Conservation (phyloP, 2,113 vertebrate genomes). For the Zosterops lateralis region DNA sequence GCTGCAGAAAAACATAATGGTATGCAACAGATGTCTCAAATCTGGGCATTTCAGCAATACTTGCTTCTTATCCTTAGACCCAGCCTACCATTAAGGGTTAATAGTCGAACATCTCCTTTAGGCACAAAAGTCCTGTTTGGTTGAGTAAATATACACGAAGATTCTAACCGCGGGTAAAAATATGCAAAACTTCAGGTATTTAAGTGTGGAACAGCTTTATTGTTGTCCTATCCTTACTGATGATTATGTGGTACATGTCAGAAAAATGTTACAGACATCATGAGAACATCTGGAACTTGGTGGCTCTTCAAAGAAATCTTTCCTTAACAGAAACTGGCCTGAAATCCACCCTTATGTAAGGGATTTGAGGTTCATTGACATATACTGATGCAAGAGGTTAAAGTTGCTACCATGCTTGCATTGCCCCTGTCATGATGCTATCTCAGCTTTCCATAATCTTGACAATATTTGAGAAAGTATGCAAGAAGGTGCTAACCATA, state of each 20-base stretch:
- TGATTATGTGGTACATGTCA: not conserved
- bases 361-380: not conserved
- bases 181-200: not conserved
- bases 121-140: not conserved
- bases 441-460: not conserved
- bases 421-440: not conserved
- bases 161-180: not conserved
- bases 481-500: not conserved
- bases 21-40: not conserved
- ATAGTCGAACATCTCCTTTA: not conserved
- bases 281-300: not conserved
- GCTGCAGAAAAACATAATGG: not conserved
- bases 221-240: not conserved
- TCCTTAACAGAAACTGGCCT: not conserved
- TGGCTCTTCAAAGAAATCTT: not conserved
- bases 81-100: not conserved
- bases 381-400: not conserved
- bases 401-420: not conserved
- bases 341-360: not conserved
- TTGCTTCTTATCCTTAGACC: not conserved
- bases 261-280: not conserved
- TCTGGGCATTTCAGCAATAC: not conserved
- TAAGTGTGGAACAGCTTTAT: not conserved
- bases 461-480: not conserved
- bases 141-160: not conserved